Base-by-base conservation (phyloP, 2,113 vertebrate genomes). In the Gymnarchus niloticus region DNA sequence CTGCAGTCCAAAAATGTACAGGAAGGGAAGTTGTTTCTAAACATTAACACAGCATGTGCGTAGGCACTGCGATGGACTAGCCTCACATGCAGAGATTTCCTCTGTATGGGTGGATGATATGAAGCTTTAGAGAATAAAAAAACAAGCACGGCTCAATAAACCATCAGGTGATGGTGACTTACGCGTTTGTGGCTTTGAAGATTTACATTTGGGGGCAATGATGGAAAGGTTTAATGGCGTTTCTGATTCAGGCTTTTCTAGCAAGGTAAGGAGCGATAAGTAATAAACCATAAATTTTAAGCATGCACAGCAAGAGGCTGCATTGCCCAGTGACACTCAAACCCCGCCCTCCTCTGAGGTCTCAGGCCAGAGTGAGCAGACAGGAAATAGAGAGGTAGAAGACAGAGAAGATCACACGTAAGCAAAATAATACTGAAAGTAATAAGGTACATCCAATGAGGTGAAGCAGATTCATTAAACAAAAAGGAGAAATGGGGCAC, bases 391-490 rank as follows among this genome's bases (percentile, higher is more conserved):
- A 44, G 56, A 6, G 8, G 19, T 59, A 56, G 17, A n/a, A 9
- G 82, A 33, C 19, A 0, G 2, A n/a, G 46, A 41, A 56, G 41
- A 48, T 3, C 51, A 56, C 41, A 12, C n/a, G 46, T 37, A 4
- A 73, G 65, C 0, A 61, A 17, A 78, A 17, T 23, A 78, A 23
- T 44, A n/a, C 41, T 21, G 7, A 61, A 23, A 28, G 9, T 14
- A 83, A 51, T 57, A 88, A 59, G 78, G 77, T 49, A 2, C 51
- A 81, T 85, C 44, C 51, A 48, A 52, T 81, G 56, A 57, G 56
- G 83, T n/a, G 46, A 76, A 41, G 51, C 1, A 82, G 51, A 37
- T n/a, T n/a, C n/a, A n/a, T n/a, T n/a, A n/a, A n/a, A n/a, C n/a
- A n/a, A n/a, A n/a, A n/a, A n/a, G n/a, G n/a, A n/a, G n/a, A n/a